A percentile compares a stretch with the other conserved stretches of the same genome.
Conservation (phyloP, 1,140 invertebrate genomes). For the honey bee (Apis mellifera) region Amel_HAv3.1 CM009936.2:1888501-1889000, state of each 20-base stretch:
- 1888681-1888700: not conserved
- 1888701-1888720: not conserved
- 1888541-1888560: not conserved
- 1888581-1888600: not conserved
- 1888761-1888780: not conserved
- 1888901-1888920: not conserved
- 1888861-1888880: not conserved
- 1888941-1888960: no score
- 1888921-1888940: not conserved
- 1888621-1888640: not conserved
- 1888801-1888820: not conserved
- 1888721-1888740: not conserved
- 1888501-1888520: not conserved
- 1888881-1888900: not conserved
- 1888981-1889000: no score
- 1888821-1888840: not conserved
- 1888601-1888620: not conserved
- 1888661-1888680: not conserved
- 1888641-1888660: not conserved
- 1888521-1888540: not conserved
- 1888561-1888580: not conserved
- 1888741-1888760: not conserved
- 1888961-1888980: no score
- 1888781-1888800: not conserved
- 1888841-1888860: not conserved